These are phyloP conservation scores for Cyprinodon diabolis DNA, from an alignment of 2,797 vertebrate species.

Conservation along the genomic window DNA sequence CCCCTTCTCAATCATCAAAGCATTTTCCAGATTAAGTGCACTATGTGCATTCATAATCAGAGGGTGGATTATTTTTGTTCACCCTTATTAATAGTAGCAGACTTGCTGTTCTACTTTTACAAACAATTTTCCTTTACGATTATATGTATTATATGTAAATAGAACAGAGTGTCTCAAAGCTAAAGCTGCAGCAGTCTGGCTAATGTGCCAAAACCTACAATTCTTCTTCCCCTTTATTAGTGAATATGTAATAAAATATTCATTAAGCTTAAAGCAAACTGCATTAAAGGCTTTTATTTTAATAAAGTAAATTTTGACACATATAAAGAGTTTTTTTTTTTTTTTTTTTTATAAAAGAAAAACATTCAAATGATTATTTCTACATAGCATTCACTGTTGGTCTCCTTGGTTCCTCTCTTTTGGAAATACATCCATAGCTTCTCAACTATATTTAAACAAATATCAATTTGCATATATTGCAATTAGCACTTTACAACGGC, in stretches of 20 bases:
- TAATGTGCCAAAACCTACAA: background rate
- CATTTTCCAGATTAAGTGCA: background rate
- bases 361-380: background rate
- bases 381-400: background rate
- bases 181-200: background rate
- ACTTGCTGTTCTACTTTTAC: background rate
- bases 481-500: background rate
- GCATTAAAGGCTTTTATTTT: background rate
- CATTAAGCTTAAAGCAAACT: background rate
- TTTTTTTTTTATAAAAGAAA: background rate
- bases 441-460: background rate
- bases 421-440: background rate
- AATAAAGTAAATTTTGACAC: background rate
- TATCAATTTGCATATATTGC: background rate
- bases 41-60: background rate
- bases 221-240: background rate
- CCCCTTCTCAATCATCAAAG: background rate
- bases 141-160: background rate
- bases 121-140: background rate
- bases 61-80: background rate
- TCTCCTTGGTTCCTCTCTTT: background rate
- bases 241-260: background rate
- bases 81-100: background rate
- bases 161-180: background rate
- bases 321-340: background rate